A percentile compares a stretch with the other conserved stretches of the same genome.
Evolutionary conservation across 2,797 vertebrate genomes (phyloP).

Genomic region (Cirrhinus molitorella): DNA sequence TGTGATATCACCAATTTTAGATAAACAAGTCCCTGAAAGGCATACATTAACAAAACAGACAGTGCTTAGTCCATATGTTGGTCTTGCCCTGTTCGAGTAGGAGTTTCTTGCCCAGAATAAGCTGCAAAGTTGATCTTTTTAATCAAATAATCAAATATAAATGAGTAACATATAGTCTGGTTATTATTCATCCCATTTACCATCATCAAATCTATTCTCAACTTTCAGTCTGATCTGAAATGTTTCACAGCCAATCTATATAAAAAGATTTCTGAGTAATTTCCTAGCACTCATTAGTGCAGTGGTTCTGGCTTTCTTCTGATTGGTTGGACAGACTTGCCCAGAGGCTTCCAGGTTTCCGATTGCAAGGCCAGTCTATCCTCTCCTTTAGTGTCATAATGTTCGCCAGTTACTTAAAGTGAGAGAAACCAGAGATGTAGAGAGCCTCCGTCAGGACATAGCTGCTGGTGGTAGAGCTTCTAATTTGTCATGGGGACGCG

Average conservation of each 20-base stretch:
- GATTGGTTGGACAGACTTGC: conserved; percentile 26
- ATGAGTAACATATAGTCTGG: neutral
- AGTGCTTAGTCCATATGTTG: neutral
- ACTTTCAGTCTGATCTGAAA: neutral
- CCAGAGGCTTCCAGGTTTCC: conserved; percentile 26
- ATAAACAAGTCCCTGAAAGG: neutral
- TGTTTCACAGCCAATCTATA: conserved; percentile 5
- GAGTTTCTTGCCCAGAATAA: neutral
- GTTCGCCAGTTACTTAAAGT: conserved; percentile 10
- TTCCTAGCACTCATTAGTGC: conserved; percentile 25
- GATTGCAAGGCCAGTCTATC: neutral
- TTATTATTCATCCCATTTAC: neutral
- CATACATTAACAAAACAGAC: neutral
- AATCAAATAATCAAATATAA: neutral
- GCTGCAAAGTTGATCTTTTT: neutral
- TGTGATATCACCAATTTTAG: neutral
- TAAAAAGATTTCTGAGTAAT: conserved; percentile 42
- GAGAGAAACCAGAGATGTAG: conserved; percentile 13
- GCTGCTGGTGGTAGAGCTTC: neutral
- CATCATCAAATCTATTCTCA: neutral
- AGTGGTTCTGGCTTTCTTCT: conserved; percentile 43
- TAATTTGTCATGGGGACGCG: neutral
- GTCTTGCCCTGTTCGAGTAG: neutral
- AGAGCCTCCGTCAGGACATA: neutral
- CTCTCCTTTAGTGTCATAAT: conserved; percentile 8